Evolutionary conservation across 1,140 invertebrate genomes (phyloP), one percentile per base, ranked within the genome.

Genomic region (Brachionus calyciflorus): DNA sequence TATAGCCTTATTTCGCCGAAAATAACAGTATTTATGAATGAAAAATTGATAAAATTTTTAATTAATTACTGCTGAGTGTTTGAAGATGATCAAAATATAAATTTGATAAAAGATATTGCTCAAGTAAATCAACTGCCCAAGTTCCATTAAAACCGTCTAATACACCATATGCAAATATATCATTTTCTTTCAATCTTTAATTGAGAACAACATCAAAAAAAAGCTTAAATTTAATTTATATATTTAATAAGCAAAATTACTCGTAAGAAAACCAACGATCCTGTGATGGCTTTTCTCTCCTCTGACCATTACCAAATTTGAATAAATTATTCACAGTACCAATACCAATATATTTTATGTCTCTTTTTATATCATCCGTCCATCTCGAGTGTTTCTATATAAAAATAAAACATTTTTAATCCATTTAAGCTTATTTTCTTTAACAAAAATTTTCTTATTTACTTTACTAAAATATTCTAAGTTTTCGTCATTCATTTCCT

Each of bases 101-200:
- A 51, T 73, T 55, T 1, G 46, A 55, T 2, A 73, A 14, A 12
- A 73, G 17, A 49, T 12, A 73, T 55, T 73, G 69, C 7, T 73
- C 46, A 40, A 73, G 28, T 5, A 51, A 73, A 30, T 73, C 51
- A 14, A 73, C 69, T 4, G 48, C 14, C 69, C 33, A 33, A 19
- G 30, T 51, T 28, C 69, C 69, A 55, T 73, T 73, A 33, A 51
- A 73, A 7, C 69, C 69, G 19, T 73, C 69, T 21, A 73, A 40
- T 3, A 73, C 46, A 14, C 44, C 69, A 41, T 73, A 73, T n/a
- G 51, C 51, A 55, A 41, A 73, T 7, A 73, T 73, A 40, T 73
- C 19, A 40, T n/a, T 24, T 7, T 73, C 69, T 24, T 73, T 73
- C 41, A 73, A 14, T 17, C 69, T 73, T 19, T 6, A 9, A 53